Conservation (phyloP, 2,888 invertebrate species). For the Acleris cristana region DNA sequence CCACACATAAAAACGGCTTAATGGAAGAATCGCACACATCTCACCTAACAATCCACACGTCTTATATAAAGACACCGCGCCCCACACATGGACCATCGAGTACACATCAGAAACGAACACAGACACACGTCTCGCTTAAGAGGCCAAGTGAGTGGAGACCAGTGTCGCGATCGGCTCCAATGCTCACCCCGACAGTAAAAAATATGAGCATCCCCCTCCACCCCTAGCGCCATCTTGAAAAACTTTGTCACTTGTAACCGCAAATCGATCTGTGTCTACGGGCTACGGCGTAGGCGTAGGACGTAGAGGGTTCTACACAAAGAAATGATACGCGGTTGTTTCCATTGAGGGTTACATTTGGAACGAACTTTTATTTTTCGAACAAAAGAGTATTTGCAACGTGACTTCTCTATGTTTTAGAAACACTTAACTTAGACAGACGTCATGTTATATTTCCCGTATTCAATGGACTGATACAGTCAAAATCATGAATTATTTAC, state of each 20-base stretch:
- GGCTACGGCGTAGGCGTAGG: constrained; percentile 40
- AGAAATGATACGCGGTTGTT: constrained; percentile 17
- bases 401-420: not conserved
- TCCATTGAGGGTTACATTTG: constrained; percentile 1
- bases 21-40: not conserved
- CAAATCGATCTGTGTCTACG: constrained; percentile 80
- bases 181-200: constrained; percentile 84
- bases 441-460: too few relatives aligned
- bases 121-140: constrained; percentile 75
- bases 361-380: not conserved
- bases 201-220: constrained; percentile 78
- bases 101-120: constrained; percentile 62
- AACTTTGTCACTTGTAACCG: constrained; percentile 81
- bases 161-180: constrained; percentile 81
- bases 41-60: not conserved
- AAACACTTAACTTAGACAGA: too few relatives aligned
- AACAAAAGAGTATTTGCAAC: not conserved
- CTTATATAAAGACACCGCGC: constrained; percentile 40
- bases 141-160: constrained; percentile 80
- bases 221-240: constrained; percentile 76
- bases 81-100: constrained; percentile 62
- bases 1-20: too few relatives aligned
- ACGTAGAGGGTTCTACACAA: constrained; percentile 37
- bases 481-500: too few relatives aligned
- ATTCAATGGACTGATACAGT: too few relatives aligned